Percentiles rank a stretch among this genome's conserved stretches.
Evolutionary conservation across 2,888 invertebrate species (phyloP).

Genomic region (Drosophila picticornis): DNA sequence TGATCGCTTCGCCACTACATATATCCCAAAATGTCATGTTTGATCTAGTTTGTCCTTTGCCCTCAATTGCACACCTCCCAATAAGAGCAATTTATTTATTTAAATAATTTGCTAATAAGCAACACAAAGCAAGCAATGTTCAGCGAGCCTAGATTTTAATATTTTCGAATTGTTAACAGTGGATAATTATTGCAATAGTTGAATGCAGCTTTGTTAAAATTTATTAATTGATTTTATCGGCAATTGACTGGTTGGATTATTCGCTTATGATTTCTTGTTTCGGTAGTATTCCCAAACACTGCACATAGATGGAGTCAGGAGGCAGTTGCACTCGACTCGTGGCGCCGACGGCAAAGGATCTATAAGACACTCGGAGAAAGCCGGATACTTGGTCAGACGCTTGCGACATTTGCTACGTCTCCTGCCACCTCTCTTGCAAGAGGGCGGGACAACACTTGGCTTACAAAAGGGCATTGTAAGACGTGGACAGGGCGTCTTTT

Average conservation of each 20-base stretch:
- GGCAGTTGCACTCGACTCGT: constrained; percentile 61
- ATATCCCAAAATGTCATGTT: background rate
- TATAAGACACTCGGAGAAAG: constrained; percentile 62
- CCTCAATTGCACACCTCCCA: background rate
- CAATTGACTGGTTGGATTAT: background rate
- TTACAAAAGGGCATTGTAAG: constrained; percentile 45
- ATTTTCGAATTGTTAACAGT: background rate
- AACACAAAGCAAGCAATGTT: background rate
- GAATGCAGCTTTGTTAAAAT: background rate
- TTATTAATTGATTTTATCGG: background rate
- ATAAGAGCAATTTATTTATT: background rate
- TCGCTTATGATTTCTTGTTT: constrained; percentile 54
- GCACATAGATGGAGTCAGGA: constrained; percentile 62
- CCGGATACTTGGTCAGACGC: constrained; percentile 65
- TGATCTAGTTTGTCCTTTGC: fast-evolving
- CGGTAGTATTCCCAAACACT: constrained; percentile 65
- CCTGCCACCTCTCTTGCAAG: constrained; percentile 4
- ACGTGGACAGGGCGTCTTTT: constrained; percentile 25
- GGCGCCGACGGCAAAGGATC: constrained; percentile 46
- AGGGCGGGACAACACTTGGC: background rate
- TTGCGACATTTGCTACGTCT: constrained; percentile 28
- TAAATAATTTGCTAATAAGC: background rate
- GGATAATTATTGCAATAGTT: background rate
- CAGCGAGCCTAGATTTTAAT: background rate
- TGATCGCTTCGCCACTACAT: background rate